Base-by-base conservation (phyloP, 2,113 vertebrate genomes). In the Zosterops japonicus region DNA sequence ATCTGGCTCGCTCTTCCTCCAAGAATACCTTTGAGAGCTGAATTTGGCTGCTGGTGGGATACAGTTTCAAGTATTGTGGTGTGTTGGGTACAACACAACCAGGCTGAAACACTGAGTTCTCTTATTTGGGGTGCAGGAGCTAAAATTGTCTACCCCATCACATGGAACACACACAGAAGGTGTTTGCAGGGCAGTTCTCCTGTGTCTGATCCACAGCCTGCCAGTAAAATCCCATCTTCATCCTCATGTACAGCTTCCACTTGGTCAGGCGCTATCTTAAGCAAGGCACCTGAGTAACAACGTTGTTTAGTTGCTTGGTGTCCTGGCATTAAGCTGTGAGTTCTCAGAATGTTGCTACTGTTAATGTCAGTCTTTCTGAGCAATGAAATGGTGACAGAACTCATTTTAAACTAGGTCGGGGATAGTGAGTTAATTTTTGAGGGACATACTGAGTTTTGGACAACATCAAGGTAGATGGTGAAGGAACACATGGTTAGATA, bases 201-300 rank as follows among this genome's bases (percentile, higher is more conserved):
- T 69, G 1, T 41, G 27, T 22, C 67, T 46, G 59, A 80, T 75
- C 47, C 35, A 24, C 74, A 81, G 0, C 68, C 82, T 94, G 64
- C 84, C 52, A 49, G 39, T 70, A 87, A 93, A 95, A 93, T 93
- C 93, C 94, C 93, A 86, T 90, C 79, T 93, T 94, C 92, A 67
- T 88, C 85, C 95, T 96, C 82, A 11, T 1, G 9, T 81, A 29
- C 68, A 78, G 46, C 76, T 88, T 79, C 36, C 1, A 78, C 35
- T 59, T 57, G 44, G 25, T 70, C 56, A 63, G 47, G 33, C 63
- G 31, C 56, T 92, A 53, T 68, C 27, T 78, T 56, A 80, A 85
- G 46, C 35, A 21, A 81, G 42, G 28, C 47, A 35, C 67, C 53
- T 35, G 39, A 77, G 24, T 59, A 50, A 42, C 31, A 82, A 21